phyloP scores from a whole-genome alignment of 2,113 vertebrate species.

The Heteronetta atricapilla region DNA sequence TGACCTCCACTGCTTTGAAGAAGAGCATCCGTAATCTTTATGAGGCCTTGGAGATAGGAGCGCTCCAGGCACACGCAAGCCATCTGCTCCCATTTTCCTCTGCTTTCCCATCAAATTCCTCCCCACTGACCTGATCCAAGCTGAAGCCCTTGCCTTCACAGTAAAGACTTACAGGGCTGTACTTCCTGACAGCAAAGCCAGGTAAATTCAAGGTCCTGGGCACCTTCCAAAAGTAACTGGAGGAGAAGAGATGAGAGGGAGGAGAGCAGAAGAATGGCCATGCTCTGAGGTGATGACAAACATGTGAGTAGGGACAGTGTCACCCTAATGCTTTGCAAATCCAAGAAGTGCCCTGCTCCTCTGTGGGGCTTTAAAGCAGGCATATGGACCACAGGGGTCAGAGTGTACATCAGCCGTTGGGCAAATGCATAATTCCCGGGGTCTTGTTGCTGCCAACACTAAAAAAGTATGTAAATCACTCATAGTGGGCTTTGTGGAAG shows the following conservation, averaged over 20 bases:
- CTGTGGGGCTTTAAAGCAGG: neutral
- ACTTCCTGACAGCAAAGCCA: neutral
- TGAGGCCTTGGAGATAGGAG: slow-evolving; percentile 39
- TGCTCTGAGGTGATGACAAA: neutral
- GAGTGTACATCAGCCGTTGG: fast-evolving
- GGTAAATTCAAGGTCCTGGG: neutral
- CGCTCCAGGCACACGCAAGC: neutral
- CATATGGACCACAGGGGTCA: fast-evolving
- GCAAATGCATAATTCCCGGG: neutral
- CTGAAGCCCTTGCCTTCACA: neutral
- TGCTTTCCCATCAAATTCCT: neutral
- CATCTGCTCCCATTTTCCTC: slow-evolving; percentile 13
- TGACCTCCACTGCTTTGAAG: slow-evolving; percentile 47
- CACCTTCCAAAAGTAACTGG: neutral
- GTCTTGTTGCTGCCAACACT: neutral
- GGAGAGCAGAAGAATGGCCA: fast-evolving
- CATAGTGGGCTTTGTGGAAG: fast-evolving
- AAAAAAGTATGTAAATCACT: neutral
- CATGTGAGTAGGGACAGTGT: fast-evolving
- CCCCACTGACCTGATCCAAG: fast-evolving
- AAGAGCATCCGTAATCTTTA: neutral
- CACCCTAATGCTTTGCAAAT: neutral
- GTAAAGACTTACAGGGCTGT: neutral
- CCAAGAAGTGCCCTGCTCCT: neutral
- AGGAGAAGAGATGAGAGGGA: neutral